Percentiles rank a stretch among this genome's conserved stretches.
These are phyloP conservation scores for Monochamus alternatus DNA, from an alignment of 2,888 invertebrate species.

Conservation along the genomic window DNA sequence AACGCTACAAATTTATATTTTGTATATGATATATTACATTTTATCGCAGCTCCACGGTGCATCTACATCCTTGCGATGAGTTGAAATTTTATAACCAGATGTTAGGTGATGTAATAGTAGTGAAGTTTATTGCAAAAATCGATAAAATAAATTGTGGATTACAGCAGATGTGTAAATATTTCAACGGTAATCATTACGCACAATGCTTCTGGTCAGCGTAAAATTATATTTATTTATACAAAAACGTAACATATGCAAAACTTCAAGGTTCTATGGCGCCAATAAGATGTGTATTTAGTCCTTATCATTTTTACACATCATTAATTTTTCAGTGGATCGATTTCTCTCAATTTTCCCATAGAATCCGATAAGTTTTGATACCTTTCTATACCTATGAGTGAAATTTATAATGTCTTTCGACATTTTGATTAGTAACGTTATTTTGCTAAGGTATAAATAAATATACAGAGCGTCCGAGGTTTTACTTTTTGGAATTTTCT, in stretches of 20 bases:
- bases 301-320: too few relatives aligned
- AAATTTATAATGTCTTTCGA: too few relatives aligned
- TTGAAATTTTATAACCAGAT: constrained; percentile 11
- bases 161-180: constrained; percentile 14
- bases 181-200: background rate
- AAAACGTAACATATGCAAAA: constrained; percentile 6
- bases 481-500: too few relatives aligned
- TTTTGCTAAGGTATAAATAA: too few relatives aligned
- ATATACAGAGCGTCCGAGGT: too few relatives aligned
- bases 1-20: too few relatives aligned
- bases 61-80: constrained; percentile 12
- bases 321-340: too few relatives aligned
- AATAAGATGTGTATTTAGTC: background rate
- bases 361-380: too few relatives aligned
- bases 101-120: constrained; percentile 1
- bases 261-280: background rate
- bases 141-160: constrained; percentile 4
- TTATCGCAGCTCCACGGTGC: background rate
- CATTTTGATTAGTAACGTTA: too few relatives aligned
- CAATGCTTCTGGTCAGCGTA: constrained; percentile 14
- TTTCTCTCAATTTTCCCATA: too few relatives aligned
- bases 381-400: too few relatives aligned
- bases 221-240: constrained; percentile 24
- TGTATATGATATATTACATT: background rate
- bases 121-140: constrained; percentile 3